Conservation (phyloP, 2,797 vertebrate species). For the Helostoma temminkii region DNA sequence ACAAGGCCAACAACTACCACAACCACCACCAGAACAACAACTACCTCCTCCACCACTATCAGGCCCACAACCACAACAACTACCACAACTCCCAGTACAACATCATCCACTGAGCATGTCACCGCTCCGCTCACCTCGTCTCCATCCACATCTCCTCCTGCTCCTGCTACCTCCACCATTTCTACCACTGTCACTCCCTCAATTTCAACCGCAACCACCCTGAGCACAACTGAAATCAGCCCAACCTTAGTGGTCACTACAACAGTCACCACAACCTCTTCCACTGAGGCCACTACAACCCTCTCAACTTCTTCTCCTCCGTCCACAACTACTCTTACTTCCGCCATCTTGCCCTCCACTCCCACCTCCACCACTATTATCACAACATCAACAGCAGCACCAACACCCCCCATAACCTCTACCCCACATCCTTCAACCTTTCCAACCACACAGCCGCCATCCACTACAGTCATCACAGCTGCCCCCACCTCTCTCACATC, state of each 20-base stretch:
- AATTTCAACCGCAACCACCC: slow-evolving; percentile 47
- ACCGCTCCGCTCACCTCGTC: slow-evolving; percentile 40
- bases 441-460: slow-evolving; percentile 20
- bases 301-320: slow-evolving; percentile 43
- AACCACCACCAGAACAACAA: slow-evolving; percentile 31
- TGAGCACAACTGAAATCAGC: slow-evolving; percentile 50
- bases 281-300: slow-evolving; percentile 50
- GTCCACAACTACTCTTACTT: slow-evolving; percentile 12
- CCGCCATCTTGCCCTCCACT: slow-evolving; percentile 37
- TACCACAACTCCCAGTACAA: slow-evolving; percentile 50
- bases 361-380: slow-evolving; percentile 24
- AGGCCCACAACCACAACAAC: slow-evolving; percentile 62
- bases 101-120: slow-evolving; percentile 54
- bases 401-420: slow-evolving; percentile 27
- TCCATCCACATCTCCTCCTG: slow-evolving; percentile 53
- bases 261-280: slow-evolving; percentile 32
- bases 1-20: slow-evolving; percentile 8
- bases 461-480: slow-evolving; percentile 35
- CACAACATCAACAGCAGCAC: slow-evolving; percentile 9
- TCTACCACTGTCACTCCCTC: slow-evolving; percentile 42
- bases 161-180: slow-evolving; percentile 48
- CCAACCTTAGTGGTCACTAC: slow-evolving; percentile 37
- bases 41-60: slow-evolving; percentile 42
- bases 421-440: slow-evolving; percentile 37
- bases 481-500: slow-evolving; percentile 30